A percentile compares a stretch with the other conserved stretches of the same genome.
These are phyloP conservation scores for Trichonephila inaurata DNA, from an alignment of 1,140 invertebrate species.

Conservation along the genomic window DNA sequence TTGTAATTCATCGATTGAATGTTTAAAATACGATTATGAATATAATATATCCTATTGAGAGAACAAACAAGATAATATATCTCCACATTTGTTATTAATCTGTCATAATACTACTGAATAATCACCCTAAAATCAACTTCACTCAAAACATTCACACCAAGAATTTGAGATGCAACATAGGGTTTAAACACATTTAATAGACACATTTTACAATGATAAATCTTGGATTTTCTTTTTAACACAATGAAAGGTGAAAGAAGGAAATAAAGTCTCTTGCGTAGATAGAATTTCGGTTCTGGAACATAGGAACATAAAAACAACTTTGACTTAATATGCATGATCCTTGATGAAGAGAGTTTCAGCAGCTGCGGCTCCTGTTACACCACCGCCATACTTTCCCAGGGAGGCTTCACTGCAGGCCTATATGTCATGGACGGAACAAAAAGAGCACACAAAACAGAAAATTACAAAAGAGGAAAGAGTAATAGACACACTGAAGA, in stretches of 20 bases:
- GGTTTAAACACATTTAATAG: constrained; percentile 35
- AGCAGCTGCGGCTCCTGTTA: constrained; percentile 89
- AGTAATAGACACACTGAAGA: neutral
- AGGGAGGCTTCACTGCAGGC: constrained; percentile 93
- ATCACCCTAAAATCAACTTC: neutral
- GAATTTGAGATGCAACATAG: neutral
- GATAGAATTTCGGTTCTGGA: constrained; percentile 36
- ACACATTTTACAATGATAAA: constrained; percentile 35
- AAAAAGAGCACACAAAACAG: constrained; percentile 59
- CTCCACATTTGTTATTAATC: too few species aligned
- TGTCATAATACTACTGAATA: neutral
- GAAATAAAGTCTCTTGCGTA: constrained; percentile 9
- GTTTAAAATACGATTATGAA: too few species aligned
- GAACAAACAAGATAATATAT: too few species aligned
- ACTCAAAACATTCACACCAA: neutral
- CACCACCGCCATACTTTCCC: constrained; percentile 94
- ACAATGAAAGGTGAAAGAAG: constrained; percentile 1
- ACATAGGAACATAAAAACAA: constrained; percentile 38
- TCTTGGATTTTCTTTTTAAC: neutral
- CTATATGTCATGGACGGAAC: constrained; percentile 81
- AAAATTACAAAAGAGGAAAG: constrained; percentile 36
- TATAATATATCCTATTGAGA: too few species aligned
- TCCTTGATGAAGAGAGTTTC: constrained; percentile 90
- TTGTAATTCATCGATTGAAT: too few species aligned
- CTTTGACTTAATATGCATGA: constrained; percentile 86